Percentiles rank a stretch among this genome's conserved stretches.
phyloP scores from a whole-genome alignment of 1,140 invertebrate species.

The Propsilocerus akamusi region DNA sequence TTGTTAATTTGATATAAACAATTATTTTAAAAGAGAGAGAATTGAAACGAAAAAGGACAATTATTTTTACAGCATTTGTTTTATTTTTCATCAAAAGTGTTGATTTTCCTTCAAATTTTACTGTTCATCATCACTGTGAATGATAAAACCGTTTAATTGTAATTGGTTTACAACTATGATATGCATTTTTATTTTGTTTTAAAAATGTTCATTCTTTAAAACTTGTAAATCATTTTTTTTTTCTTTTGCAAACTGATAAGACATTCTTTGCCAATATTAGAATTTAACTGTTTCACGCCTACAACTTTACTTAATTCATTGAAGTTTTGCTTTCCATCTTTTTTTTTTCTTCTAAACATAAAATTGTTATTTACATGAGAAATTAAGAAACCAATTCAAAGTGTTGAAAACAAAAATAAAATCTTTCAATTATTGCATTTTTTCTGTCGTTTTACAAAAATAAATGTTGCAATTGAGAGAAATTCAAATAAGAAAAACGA shows the following conservation, averaged over 20 bases:
- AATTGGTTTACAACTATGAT: constrained; percentile 59
- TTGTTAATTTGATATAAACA: background rate
- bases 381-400: no score
- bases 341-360: no score
- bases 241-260: background rate
- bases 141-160: constrained; percentile 8
- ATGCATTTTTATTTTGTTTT: constrained; percentile 55
- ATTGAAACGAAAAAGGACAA: constrained; percentile 3
- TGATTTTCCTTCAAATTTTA: constrained; percentile 10
- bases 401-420: no score
- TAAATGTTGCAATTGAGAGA: no score
- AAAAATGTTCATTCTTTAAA: background rate
- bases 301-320: no score
- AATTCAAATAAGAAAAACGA: no score
- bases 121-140: constrained; percentile 1
- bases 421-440: no score
- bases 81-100: constrained; percentile 36
- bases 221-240: background rate
- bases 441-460: no score
- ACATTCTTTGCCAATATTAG: no score
- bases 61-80: constrained; percentile 42
- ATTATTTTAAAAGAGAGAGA: background rate
- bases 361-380: no score
- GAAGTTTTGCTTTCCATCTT: no score
- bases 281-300: no score